Evolutionary conservation across 2,113 vertebrate species (phyloP).

Genomic region (Nestor notabilis): DNA sequence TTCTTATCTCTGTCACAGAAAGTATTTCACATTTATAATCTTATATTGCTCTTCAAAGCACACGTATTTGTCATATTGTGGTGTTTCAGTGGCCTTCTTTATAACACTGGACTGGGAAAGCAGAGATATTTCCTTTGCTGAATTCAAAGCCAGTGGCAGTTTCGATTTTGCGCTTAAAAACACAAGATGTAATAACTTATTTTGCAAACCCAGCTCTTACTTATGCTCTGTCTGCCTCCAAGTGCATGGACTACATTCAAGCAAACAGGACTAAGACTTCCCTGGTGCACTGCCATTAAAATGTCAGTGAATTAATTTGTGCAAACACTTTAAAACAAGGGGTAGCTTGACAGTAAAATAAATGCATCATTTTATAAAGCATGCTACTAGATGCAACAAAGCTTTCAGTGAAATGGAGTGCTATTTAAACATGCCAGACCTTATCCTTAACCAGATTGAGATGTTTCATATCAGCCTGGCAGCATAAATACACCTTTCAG

Average conservation of each 20-base stretch:
- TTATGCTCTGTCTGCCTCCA: not conserved
- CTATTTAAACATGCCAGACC: slow-evolving; percentile 26
- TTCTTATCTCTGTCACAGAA: not conserved
- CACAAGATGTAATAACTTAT: not conserved
- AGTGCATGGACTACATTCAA: not conserved
- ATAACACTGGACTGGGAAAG: not conserved
- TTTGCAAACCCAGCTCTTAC: not conserved
- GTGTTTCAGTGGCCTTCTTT: not conserved
- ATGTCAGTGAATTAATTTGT: slow-evolving; percentile 16
- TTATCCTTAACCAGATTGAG: not conserved
- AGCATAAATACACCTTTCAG: slow-evolving; percentile 1
- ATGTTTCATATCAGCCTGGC: not conserved
- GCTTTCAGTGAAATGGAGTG: slow-evolving; percentile 19
- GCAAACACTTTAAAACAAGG: not conserved
- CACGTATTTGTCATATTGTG: not conserved
- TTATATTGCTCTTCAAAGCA: not conserved
- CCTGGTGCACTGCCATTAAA: not conserved
- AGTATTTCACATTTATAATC: not conserved
- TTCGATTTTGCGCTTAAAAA: not conserved
- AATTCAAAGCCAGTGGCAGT: not conserved
- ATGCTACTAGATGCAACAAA: not conserved
- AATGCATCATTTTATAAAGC: slow-evolving; percentile 13
- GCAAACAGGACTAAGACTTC: not conserved
- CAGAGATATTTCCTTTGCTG: not conserved
- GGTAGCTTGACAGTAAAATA: not conserved